Evolutionary conservation across 1,140 invertebrate genomes (phyloP), one percentile per base, ranked within the genome.

Genomic region (Polyergus mexicanus): DNA sequence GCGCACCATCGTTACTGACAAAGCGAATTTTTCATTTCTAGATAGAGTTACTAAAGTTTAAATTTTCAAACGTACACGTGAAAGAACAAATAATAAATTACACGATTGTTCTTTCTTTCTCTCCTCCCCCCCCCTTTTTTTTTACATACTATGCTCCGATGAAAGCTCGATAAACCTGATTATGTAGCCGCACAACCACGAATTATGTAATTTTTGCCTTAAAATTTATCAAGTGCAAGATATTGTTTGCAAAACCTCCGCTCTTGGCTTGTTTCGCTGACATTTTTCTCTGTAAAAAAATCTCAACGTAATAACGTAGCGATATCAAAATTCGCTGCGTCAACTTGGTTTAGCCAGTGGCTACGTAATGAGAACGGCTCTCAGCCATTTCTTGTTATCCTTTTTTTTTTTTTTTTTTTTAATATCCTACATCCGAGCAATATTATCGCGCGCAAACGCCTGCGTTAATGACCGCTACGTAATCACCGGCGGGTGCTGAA

Each of bases 241-340:
- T 44, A 60, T 83, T 83, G n/a, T 72, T 60, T 22, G 38, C n/a
- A n/a, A 11, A 60, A 62, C n/a, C n/a, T 38, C 8, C 44, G 65
- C 32, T 32, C 22, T 32, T 16, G 44, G 35, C 25, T 77, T 77
- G 44, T 38, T 38, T 35, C 54, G 38, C 78, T 44, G 38, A 47
- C 28, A 44, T 62, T 72, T 44, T 74, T 83, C 19, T 74, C 54
- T 22, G 38, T 72, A 35, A 32, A 35, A 74, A 83, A 72, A 47
- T 72, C 32, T 72, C 41, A 10, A 32, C 35, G 65, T 75, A 87
- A 84, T 87, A 84, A 87, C 47, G n/a, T 25, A 65, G 75, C 74
- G 69, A 54, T 76, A 91, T 88, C 77, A 89, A 89, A 88, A 86
- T 91, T 88, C 80, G 83, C 81, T 72, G 66, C 69, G 65, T 83